Conservation (phyloP, 2,113 vertebrate species). For the Climacteris rufus region DNA sequence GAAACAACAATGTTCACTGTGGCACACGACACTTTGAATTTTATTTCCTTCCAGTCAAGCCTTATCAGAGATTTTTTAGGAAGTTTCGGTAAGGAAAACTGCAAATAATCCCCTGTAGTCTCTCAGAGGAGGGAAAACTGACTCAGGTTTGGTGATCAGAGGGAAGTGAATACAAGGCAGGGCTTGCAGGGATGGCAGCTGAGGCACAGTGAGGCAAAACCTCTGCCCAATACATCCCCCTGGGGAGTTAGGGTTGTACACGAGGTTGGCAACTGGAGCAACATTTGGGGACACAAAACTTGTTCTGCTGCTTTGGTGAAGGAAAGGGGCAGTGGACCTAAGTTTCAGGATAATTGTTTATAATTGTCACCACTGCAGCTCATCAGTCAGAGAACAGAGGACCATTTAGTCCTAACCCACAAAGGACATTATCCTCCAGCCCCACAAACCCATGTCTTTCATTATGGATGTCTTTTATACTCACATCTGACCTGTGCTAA, state of each 20-base stretch:
- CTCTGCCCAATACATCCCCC: neutral
- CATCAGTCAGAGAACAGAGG: neutral
- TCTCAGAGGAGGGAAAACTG: neutral
- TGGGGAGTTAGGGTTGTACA: no score
- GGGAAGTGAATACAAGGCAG: neutral
- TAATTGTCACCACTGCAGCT: neutral
- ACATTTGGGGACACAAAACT: neutral
- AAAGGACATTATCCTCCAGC: neutral
- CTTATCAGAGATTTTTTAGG: neutral
- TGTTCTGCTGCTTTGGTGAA: neutral
- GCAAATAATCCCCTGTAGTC: neutral
- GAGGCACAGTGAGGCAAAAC: neutral
- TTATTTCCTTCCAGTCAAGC: neutral
- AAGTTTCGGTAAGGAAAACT: neutral
- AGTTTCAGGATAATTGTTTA: fast-evolving
- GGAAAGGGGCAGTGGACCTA: neutral
- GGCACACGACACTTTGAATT: neutral
- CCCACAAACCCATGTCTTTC: neutral
- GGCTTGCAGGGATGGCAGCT: fast-evolving
- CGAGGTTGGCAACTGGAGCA: fast-evolving
- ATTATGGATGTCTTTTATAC: neutral
- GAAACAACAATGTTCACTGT: slow-evolving; percentile 3
- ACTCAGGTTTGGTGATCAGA: fast-evolving
- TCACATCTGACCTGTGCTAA: neutral
- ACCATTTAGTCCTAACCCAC: neutral